These are phyloP conservation scores for Macrophya annulata DNA, from an alignment of 2,888 invertebrate species.

Conservation along the genomic window DNA sequence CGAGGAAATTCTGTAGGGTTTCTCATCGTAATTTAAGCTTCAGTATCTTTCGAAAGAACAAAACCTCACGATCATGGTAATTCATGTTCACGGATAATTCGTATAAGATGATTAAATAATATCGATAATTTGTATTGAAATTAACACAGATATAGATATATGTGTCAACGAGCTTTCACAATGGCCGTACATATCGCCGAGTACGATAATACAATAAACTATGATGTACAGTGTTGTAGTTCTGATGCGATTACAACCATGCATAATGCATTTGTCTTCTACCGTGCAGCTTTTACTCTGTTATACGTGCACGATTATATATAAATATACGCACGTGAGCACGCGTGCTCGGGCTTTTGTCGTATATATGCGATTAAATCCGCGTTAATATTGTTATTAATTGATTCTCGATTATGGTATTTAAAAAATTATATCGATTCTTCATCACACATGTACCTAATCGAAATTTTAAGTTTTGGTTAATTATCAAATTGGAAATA, in stretches of 20 bases:
- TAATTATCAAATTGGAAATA: too few relatives aligned
- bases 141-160: background rate
- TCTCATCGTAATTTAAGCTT: background rate
- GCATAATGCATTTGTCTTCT: conserved; percentile 42
- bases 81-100: background rate
- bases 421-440: background rate
- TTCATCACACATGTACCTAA: too few relatives aligned
- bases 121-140: background rate
- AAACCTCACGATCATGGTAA: background rate
- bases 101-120: background rate
- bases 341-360: background rate
- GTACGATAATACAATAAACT: conserved; percentile 38
- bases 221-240: conserved; percentile 37
- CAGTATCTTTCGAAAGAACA: background rate
- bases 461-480: background rate
- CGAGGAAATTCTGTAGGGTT: background rate
- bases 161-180: background rate
- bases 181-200: background rate
- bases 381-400: background rate
- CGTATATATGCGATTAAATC: conserved; percentile 4
- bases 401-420: background rate
- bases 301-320: background rate
- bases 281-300: conserved; percentile 1
- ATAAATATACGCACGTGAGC: background rate
- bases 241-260: conserved; percentile 28